These are phyloP conservation scores for Frieseomelitta varia DNA, from an alignment of 1,140 invertebrate species.

Conservation along the genomic window DNA sequence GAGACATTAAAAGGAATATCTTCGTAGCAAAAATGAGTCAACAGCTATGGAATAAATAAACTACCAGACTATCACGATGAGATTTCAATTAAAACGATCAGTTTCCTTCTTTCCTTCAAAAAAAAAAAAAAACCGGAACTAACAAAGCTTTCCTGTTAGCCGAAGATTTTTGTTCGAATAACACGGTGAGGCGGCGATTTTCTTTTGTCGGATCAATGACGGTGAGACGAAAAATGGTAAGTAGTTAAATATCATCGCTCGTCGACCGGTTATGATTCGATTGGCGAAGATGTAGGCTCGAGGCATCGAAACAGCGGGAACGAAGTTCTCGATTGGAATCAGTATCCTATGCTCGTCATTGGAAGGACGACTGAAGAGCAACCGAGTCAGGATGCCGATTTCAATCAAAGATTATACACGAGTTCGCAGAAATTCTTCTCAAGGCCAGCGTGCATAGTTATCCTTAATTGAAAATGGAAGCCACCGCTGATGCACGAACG, in stretches of 20 bases:
- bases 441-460: slow-evolving; percentile 24
- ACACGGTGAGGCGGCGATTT: not conserved
- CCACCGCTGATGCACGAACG: slow-evolving; percentile 11
- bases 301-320: slow-evolving; percentile 23
- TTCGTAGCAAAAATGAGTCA: too few species aligned
- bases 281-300: not conserved
- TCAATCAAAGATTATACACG: slow-evolving; percentile 53
- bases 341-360: slow-evolving; percentile 17
- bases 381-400: slow-evolving; percentile 41
- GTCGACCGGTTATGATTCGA: slow-evolving; percentile 36
- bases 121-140: not conserved
- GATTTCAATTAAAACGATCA: not conserved
- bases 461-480: slow-evolving; percentile 46
- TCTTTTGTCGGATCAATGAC: not conserved
- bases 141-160: not conserved
- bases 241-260: slow-evolving; percentile 26
- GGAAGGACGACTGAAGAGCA: slow-evolving; percentile 30
- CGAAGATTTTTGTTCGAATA: not conserved
- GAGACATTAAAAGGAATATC: too few species aligned
- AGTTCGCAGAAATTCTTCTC: slow-evolving; percentile 43
- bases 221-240: slow-evolving; percentile 8
- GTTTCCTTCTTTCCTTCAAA: not conserved
- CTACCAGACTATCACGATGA: not conserved
- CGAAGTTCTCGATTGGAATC: slow-evolving; percentile 40
- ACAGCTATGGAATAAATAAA: not conserved